Evolutionary conservation across 2,797 vertebrate genomes (phyloP).

Genomic region (Characodon lateralis): DNA sequence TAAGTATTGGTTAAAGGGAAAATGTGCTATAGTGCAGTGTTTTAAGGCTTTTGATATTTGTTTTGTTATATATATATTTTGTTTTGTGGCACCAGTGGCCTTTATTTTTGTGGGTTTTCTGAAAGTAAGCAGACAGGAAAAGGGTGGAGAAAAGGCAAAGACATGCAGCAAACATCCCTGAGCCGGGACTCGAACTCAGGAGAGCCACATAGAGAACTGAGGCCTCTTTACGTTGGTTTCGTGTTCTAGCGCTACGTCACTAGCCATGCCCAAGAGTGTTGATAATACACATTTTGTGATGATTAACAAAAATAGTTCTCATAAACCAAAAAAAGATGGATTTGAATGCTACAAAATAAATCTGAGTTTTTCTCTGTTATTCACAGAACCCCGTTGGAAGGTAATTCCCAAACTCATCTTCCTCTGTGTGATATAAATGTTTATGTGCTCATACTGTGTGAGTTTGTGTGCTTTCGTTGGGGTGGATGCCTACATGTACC

Average conservation of each 20-base stretch:
- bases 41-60: neutral
- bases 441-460: neutral
- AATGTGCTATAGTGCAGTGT: neutral
- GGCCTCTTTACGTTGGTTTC: too few species aligned
- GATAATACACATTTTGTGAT: neutral
- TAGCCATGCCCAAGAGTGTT: too few species aligned
- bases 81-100: too few species aligned
- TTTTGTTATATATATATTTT: too few species aligned
- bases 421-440: neutral
- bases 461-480: neutral
- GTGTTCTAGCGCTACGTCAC: too few species aligned
- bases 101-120: too few species aligned
- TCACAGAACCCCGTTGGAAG: neutral
- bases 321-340: neutral
- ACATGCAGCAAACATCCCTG: too few species aligned
- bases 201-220: too few species aligned
- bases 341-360: neutral
- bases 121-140: too few species aligned
- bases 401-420: conserved; percentile 6
- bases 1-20: neutral
- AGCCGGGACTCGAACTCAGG: too few species aligned
- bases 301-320: neutral
- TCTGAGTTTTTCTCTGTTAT: neutral
- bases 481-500: neutral
- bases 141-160: too few species aligned